A percentile compares a stretch with the other conserved stretches of the same genome.
Conservation (phyloP, 2,888 invertebrate species). For the Limnephilus lunatus region DNA sequence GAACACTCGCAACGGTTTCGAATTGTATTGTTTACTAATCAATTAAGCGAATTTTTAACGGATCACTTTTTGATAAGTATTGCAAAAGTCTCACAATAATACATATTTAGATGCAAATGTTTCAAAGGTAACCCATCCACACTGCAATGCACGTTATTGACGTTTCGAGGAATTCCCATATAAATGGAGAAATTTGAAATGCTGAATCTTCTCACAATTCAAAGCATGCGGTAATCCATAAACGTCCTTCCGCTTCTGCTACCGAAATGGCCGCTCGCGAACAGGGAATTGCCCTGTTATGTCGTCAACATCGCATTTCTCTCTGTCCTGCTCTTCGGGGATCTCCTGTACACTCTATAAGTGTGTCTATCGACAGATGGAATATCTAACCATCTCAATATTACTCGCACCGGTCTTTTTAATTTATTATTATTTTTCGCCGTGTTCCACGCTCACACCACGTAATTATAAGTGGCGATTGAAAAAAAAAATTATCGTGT, state of each 20-base stretch:
- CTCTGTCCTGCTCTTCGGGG: not conserved
- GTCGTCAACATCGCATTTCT: slow-evolving; percentile 24
- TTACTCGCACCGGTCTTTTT: not conserved
- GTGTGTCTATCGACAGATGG: not conserved
- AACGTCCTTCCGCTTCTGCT: not conserved
- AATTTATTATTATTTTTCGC: too few species aligned
- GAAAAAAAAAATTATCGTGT: too few species aligned
- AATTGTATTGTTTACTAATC: too few species aligned
- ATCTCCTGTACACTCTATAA: not conserved
- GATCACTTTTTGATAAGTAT: too few species aligned
- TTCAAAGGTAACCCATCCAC: not conserved
- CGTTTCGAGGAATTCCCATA: not conserved
- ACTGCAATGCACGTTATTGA: not conserved
- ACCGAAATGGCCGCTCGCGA: slow-evolving; percentile 9
- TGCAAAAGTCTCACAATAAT: not conserved
- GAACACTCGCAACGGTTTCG: too few species aligned
- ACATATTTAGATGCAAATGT: not conserved
- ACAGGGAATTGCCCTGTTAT: slow-evolving; percentile 28
- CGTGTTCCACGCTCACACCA: too few species aligned
- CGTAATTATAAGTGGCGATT: too few species aligned
- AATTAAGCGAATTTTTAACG: too few species aligned
- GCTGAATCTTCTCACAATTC: not conserved
- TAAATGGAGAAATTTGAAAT: not conserved
- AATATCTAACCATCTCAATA: not conserved
- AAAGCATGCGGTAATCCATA: slow-evolving; percentile 26